These are phyloP conservation scores for Gopherus flavomarginatus DNA, from an alignment of 2,113 vertebrate genomes.

Conservation along the genomic window DNA sequence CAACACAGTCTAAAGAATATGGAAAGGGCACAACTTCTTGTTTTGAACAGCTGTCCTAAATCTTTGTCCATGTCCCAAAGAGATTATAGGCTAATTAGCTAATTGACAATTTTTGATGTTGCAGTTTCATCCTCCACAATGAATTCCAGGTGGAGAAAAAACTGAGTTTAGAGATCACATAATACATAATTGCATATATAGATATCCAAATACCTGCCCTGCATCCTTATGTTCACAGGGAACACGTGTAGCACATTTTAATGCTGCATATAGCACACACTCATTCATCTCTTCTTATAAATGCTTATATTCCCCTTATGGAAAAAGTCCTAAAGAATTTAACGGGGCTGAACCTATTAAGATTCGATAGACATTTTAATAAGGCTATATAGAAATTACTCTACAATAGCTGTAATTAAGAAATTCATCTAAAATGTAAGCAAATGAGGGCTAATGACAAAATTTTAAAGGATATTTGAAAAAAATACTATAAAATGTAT, in stretches of 20 bases:
- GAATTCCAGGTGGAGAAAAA: neutral
- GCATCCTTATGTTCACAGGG: neutral
- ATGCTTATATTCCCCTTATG: neutral
- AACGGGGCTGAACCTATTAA: neutral
- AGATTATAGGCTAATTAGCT: neutral
- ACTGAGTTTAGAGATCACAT: neutral
- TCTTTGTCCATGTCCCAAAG: neutral
- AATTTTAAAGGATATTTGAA: neutral
- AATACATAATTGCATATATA: fast-evolving
- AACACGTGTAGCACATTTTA: neutral
- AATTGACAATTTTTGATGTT: neutral
- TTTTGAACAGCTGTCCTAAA: neutral
- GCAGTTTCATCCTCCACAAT: neutral
- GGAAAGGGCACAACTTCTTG: neutral
- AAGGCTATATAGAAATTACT: neutral
- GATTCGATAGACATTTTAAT: neutral
- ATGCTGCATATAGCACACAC: neutral
- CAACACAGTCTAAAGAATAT: fast-evolving
- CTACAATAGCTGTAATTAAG: neutral
- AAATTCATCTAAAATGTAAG: neutral
- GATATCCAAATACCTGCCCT: neutral
- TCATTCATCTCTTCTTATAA: neutral
- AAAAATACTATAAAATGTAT: neutral
- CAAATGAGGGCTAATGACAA: neutral
- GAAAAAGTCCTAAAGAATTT: neutral